Evolutionary conservation across 2,888 invertebrate species (phyloP).

Genomic region (Heliconius aoede): DNA sequence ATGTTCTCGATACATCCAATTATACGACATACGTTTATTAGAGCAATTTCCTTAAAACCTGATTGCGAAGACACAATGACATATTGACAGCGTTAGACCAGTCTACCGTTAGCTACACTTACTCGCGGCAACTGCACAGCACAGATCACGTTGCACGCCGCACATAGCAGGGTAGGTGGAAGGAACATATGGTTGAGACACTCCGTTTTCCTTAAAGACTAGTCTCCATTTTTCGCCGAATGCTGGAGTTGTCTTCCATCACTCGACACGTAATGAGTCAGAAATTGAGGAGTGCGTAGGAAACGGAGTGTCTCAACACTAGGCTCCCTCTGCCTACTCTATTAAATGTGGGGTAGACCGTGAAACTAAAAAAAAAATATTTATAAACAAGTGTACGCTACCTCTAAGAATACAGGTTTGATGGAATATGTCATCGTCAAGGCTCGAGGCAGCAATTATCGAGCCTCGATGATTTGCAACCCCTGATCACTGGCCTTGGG

Average conservation of each 20-base stretch:
- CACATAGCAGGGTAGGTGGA: too few species aligned
- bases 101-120: conserved; percentile 50
- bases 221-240: too few species aligned
- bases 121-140: background rate
- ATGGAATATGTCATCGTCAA: conserved; percentile 77
- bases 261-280: too few species aligned
- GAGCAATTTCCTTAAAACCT: conserved; percentile 74
- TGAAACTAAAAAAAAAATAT: background rate
- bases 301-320: background rate
- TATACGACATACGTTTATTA: conserved; percentile 68
- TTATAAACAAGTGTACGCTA: conserved; percentile 6
- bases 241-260: too few species aligned
- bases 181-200: too few species aligned
- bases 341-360: background rate
- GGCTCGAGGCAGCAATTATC: conserved; percentile 71
- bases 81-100: conserved; percentile 63
- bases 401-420: conserved; percentile 59
- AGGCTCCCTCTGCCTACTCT: rapidly evolving
- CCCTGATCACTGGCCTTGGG: conserved; percentile 66
- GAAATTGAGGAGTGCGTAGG: too few species aligned
- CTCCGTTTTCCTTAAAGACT: too few species aligned
- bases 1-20: conserved; percentile 75
- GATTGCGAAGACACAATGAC: conserved; percentile 73
- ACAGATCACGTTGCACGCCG: background rate
- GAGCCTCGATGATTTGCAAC: conserved; percentile 69